Conservation (phyloP, 2,797 vertebrate species). For the Podargus strigoides region DNA sequence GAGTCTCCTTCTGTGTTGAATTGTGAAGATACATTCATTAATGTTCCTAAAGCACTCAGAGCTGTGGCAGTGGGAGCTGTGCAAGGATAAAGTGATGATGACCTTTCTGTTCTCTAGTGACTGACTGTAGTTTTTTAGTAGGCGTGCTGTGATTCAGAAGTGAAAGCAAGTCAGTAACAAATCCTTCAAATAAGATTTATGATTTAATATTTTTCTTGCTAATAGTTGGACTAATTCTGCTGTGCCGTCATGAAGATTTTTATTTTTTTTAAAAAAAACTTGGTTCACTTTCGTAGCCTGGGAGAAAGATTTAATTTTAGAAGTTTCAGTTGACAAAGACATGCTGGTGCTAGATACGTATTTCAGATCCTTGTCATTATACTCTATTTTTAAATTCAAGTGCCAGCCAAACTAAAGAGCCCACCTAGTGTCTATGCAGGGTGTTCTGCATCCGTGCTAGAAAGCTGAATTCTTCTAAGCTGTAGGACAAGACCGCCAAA, state of each 20-base stretch:
- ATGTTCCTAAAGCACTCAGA: background rate
- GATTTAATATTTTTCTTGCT: background rate
- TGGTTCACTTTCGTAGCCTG: background rate
- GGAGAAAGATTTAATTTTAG: slow-evolving; percentile 60
- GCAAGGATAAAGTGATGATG: background rate
- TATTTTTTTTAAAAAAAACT: no score
- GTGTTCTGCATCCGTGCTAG: background rate
- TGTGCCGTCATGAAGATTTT: background rate
- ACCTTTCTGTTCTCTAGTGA: background rate
- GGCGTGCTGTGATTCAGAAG: background rate
- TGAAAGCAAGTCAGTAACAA: background rate
- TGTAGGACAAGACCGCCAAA: background rate
- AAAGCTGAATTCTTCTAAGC: background rate
- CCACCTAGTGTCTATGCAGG: background rate
- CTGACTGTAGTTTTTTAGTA: background rate
- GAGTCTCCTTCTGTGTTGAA: background rate
- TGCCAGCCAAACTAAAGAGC: slow-evolving; percentile 57
- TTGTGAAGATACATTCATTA: background rate
- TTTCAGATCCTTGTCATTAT: slow-evolving; percentile 67
- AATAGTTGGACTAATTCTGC: background rate
- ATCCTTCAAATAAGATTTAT: background rate
- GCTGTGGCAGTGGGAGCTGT: background rate
- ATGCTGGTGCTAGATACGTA: slow-evolving; percentile 46
- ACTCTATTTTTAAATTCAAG: slow-evolving; percentile 79
- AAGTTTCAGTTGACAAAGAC: slow-evolving; percentile 62